Base-by-base conservation (phyloP, 64 coral and sea anemone genomes). In the Cladopsammia gracilis region DNA sequence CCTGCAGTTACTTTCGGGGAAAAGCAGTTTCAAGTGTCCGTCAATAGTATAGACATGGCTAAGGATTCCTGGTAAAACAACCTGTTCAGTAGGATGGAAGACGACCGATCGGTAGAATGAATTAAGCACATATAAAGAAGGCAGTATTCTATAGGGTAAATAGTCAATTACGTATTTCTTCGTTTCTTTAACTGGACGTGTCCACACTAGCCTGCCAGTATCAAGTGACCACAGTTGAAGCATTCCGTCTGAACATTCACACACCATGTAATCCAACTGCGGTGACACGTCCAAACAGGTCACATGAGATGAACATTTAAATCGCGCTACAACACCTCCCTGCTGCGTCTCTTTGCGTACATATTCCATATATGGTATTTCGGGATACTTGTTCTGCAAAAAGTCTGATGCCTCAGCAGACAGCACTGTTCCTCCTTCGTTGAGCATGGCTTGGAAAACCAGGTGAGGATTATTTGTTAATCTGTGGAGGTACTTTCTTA, bases 11-110 rank as follows among this genome's bases (percentile, higher is more conserved):
- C 78, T 82, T 16, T 16, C 13, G 15, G 13, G 26, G 42, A 82
- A 82, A 19, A 82, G 78, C 20, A 58, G 78, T 82, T 82, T 61
- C 57, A 82, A 60, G 58, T 62, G 12, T 45, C 78, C 78, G 15
- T 82, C 26, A 9, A 47, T 46, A 42, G 78, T 62, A 58, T 82
- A 82, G 26, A 25, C 24, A 62, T 82, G 42, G 18, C 78, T 82
- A 20, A 82, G 78, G 18, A 82, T 62, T 64, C 78, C 58, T 64
- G 58, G 57, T 46, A 82, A 61, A 0, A 82, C 42, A 46, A 62
- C 4, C 13, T 82, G 0, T 43, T 82, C 7, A 46, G 78, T 45
- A 64, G 78, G 58, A 64, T 62, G 78, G 14, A 82, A 82, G 0
- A 82, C 15, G 3, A 47, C 78, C 0, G 58, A 82, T 1, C 78